These are phyloP conservation scores for Proterorhinus semilunaris DNA, from an alignment of 2,113 vertebrate genomes.

Conservation along the genomic window DNA sequence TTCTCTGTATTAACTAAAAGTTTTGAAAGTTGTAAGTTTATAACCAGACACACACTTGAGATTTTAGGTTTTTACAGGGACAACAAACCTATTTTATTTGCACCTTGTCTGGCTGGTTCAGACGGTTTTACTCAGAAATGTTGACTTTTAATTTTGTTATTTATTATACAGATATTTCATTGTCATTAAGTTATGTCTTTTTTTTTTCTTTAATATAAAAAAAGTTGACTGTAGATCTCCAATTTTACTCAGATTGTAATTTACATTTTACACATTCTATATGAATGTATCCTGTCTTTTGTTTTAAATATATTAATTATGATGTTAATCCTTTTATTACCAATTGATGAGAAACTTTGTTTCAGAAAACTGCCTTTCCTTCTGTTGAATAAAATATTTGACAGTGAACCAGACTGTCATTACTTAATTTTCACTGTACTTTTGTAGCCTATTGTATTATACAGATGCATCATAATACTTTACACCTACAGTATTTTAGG, in stretches of 20 bases:
- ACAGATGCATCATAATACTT: too few relatives aligned
- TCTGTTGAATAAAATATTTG: constrained; percentile 39
- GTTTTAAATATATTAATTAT: constrained; percentile 17
- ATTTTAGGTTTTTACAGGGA: constrained; percentile 33
- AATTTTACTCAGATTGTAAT: not conserved
- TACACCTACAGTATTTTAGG: too few relatives aligned
- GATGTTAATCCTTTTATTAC: constrained; percentile 20
- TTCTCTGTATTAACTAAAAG: constrained; percentile 19
- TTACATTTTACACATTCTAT: constrained; percentile 20
- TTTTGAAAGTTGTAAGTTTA: constrained; percentile 12
- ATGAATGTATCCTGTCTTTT: constrained; percentile 23
- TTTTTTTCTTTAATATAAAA: constrained; percentile 10
- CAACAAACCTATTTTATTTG: constrained; percentile 53
- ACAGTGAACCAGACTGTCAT: not conserved
- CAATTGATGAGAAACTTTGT: constrained; percentile 25
- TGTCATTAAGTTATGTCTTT: constrained; percentile 9
- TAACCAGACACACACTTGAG: constrained; percentile 13
- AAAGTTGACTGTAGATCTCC: not conserved
- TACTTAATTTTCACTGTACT: too few relatives aligned
- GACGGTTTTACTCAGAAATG: constrained; percentile 51
- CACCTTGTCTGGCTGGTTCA: constrained; percentile 77
- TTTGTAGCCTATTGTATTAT: too few relatives aligned
- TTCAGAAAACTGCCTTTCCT: constrained; percentile 12
- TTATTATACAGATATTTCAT: constrained; percentile 23
- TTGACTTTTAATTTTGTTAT: constrained; percentile 45